A percentile compares a stretch with the other conserved stretches of the same genome.
Evolutionary conservation across 2,888 invertebrate genomes (phyloP).

Genomic region (Augiades crinisus): DNA sequence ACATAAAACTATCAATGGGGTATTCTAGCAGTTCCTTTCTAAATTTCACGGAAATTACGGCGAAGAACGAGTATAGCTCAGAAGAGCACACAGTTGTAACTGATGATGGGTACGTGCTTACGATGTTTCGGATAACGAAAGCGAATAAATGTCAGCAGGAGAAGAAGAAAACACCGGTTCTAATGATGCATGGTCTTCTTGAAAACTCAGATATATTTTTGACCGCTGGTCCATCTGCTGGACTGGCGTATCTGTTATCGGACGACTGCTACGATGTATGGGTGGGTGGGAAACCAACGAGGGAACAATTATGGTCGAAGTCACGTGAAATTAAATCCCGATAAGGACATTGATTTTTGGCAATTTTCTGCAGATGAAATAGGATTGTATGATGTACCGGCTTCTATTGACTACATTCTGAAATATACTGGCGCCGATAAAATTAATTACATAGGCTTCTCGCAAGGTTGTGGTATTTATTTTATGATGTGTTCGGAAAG

Average conservation of each 20-base stretch:
- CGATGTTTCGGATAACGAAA: conserved; percentile 35
- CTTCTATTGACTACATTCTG: conserved; percentile 71
- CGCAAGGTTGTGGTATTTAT: conserved; percentile 83
- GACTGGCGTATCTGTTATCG: conserved; percentile 61
- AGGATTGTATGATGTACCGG: conserved; percentile 86
- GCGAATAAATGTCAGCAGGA: conserved; percentile 25
- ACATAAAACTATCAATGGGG: neutral
- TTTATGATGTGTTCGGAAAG: conserved; percentile 76
- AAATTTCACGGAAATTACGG: conserved; percentile 32
- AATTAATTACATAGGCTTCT: conserved; percentile 86
- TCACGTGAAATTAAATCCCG: conserved; percentile 70
- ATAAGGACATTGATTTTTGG: conserved; percentile 71
- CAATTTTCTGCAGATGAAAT: conserved; percentile 86
- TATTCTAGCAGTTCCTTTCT: neutral
- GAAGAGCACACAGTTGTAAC: conserved; percentile 33
- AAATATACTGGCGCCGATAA: conserved; percentile 69
- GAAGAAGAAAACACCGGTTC: conserved; percentile 43
- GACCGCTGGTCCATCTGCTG: conserved; percentile 42
- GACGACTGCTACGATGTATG: conserved; percentile 80
- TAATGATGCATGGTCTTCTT: conserved; percentile 54
- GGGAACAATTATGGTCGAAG: conserved; percentile 83
- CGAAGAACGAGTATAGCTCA: conserved; percentile 26
- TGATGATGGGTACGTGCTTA: conserved; percentile 39
- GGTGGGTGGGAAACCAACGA: conserved; percentile 69
- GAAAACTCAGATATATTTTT: conserved; percentile 55